Percentiles rank a stretch among this genome's conserved stretches.
phyloP scores from a whole-genome alignment of 2,797 vertebrate genomes.

The Gallinago solitaria region DNA sequence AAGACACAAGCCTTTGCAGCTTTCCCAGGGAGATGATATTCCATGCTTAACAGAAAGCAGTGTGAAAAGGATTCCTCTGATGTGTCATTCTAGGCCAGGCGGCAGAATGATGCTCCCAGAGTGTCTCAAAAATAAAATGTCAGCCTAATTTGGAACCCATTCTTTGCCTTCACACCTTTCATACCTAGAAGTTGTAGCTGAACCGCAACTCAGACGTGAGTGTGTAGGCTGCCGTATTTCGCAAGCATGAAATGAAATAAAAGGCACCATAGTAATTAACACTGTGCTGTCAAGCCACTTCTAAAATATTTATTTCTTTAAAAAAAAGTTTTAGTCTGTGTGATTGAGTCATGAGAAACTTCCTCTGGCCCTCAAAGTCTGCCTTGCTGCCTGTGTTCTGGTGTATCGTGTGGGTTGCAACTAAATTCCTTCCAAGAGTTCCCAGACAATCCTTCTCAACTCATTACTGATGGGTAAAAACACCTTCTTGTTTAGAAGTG shows the following conservation, averaged over 20 bases:
- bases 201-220: background rate
- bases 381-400: background rate
- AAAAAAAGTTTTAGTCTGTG: background rate
- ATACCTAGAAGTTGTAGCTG: background rate
- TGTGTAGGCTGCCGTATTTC: background rate
- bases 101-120: background rate
- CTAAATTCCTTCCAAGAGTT: background rate
- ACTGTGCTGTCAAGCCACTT: background rate
- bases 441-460: background rate
- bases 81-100: background rate
- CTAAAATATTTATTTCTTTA: background rate
- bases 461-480: background rate
- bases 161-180: background rate
- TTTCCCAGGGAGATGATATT: background rate
- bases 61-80: background rate
- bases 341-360: background rate
- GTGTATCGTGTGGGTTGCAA: background rate
- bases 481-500: background rate
- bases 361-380: background rate
- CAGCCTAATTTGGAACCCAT: constrained; percentile 17
- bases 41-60: background rate
- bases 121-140: constrained; percentile 19
- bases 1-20: background rate
- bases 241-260: background rate
- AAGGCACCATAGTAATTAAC: constrained; percentile 11